Conservation (phyloP, 2,113 vertebrate genomes). For the Erpornis zantholeuca region DNA sequence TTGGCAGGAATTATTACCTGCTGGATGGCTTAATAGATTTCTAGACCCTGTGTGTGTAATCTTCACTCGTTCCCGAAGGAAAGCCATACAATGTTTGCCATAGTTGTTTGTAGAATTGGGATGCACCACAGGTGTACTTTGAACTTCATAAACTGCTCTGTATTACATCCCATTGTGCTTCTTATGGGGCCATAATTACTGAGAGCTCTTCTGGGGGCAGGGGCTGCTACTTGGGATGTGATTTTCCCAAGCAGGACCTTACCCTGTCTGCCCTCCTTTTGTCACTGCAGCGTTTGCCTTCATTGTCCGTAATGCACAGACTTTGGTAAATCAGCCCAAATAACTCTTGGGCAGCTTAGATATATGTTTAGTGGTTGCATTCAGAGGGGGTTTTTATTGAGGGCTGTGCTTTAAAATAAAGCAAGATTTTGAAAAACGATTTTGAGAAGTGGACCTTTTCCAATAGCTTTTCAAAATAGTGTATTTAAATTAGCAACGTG, state of each 20-base stretch:
- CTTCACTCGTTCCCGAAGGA: neutral
- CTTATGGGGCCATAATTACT: neutral
- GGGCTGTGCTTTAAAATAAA: neutral
- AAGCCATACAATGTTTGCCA: neutral
- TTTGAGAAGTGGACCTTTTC: neutral
- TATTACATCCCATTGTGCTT: neutral
- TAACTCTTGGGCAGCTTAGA: neutral
- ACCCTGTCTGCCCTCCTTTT: neutral
- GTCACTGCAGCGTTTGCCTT: neutral
- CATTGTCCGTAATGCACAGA: neutral
- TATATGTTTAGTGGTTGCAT: neutral
- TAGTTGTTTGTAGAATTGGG: constrained; percentile 38
- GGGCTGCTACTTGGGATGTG: rapidly evolving
- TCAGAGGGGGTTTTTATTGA: neutral
- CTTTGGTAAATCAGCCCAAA: neutral
- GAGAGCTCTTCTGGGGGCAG: neutral
- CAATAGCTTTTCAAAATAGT: constrained; percentile 15
- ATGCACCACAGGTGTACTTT: neutral
- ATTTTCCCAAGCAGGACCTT: neutral
- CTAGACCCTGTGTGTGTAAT: neutral
- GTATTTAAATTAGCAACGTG: constrained; percentile 1
- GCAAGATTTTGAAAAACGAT: neutral
- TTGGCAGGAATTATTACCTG: constrained; percentile 26
- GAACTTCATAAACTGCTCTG: neutral
- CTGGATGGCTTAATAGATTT: constrained; percentile 35